Conservation (phyloP, 2,888 invertebrate species). For the Dorcus hopei region DNA sequence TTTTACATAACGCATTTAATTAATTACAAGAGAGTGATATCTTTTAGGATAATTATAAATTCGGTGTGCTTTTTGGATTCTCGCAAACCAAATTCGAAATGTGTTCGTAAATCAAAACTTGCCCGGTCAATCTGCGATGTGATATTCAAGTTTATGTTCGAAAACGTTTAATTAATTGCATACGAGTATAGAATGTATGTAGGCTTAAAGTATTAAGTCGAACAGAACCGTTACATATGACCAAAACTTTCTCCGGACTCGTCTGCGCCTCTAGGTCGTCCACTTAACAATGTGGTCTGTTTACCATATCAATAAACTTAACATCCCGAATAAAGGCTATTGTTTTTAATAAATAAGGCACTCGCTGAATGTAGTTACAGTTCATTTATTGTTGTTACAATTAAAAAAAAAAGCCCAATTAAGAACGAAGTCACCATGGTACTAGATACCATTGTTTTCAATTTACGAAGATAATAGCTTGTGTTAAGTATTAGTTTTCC, state of each 20-base stretch:
- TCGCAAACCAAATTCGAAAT: background rate
- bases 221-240: slow-evolving; percentile 22
- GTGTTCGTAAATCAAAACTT: background rate
- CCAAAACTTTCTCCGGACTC: slow-evolving; percentile 25
- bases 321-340: slow-evolving; percentile 8
- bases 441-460: no score
- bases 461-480: no score
- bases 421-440: no score
- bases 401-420: no score
- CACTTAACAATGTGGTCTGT: slow-evolving; percentile 18
- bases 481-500: no score
- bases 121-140: background rate
- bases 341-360: background rate
- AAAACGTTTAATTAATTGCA: background rate
- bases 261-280: slow-evolving; percentile 18
- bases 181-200: background rate
- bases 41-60: background rate
- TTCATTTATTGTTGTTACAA: no score
- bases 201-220: background rate
- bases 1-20: background rate
- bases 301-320: slow-evolving; percentile 16
- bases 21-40: background rate
- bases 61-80: background rate
- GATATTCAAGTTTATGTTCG: background rate
- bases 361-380: no score